phyloP scores from a whole-genome alignment of 2,113 vertebrate genomes.

The Aldabrachelys gigantea region DNA sequence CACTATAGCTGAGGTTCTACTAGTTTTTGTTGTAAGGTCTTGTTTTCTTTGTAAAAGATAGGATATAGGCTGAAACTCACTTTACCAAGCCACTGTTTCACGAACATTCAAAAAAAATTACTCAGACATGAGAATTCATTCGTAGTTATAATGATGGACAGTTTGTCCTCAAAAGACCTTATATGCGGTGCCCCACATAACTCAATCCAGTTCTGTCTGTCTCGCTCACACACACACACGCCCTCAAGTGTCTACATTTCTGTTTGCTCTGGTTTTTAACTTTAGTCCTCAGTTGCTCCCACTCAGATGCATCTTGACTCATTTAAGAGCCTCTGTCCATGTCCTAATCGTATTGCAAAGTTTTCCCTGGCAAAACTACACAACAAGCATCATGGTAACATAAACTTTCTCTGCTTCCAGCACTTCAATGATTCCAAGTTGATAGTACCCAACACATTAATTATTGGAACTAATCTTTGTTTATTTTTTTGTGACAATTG shows the following conservation, averaged over 20 bases:
- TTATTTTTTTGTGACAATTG: constrained; percentile 43
- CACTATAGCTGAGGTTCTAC: background rate
- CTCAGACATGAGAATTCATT: background rate
- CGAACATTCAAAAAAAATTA: background rate
- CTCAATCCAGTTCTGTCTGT: background rate
- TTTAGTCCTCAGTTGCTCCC: constrained; percentile 19
- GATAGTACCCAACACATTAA: constrained; percentile 45
- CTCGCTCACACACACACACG: background rate
- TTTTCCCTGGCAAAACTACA: constrained; percentile 32
- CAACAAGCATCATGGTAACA: background rate
- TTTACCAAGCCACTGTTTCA: background rate
- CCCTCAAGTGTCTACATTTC: background rate
- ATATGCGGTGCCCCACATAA: rapidly evolving
- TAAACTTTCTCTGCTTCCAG: constrained; percentile 55
- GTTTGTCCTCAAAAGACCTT: background rate
- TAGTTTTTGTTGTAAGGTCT: background rate
- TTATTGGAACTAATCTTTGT: constrained; percentile 34
- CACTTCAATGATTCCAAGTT: constrained; percentile 21
- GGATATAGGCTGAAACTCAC: background rate
- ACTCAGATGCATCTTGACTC: background rate
- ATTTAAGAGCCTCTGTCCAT: background rate
- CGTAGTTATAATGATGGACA: background rate
- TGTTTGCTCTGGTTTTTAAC: background rate
- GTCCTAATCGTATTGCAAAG: constrained; percentile 27
- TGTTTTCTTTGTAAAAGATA: background rate